Evolutionary conservation across 2,797 vertebrate species (phyloP).

Genomic region (Myotis daubentonii): DNA sequence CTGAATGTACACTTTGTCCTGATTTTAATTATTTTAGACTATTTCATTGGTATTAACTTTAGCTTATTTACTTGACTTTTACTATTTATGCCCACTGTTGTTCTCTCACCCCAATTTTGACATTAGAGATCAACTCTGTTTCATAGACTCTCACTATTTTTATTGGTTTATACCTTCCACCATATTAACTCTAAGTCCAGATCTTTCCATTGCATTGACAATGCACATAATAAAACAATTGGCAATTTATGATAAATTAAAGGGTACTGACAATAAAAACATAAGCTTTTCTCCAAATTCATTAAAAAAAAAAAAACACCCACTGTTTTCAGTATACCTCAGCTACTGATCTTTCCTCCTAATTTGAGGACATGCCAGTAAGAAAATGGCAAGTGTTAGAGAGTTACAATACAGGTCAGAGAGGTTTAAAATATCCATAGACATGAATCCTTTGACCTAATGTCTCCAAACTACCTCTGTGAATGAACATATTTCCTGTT

Average conservation of each 20-base stretch:
- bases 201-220: not conserved
- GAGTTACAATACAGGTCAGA: not conserved
- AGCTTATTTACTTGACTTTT: not conserved
- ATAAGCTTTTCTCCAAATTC: not conserved
- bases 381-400: not conserved
- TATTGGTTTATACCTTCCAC: not conserved
- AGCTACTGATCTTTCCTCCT: not conserved
- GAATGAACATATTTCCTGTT: not conserved
- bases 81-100: not conserved
- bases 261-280: not conserved
- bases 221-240: not conserved
- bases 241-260: not conserved
- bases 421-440: not conserved
- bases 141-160: not conserved
- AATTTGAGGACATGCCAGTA: not conserved
- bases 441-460: not conserved
- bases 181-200: not conserved
- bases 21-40: not conserved
- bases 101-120: not conserved
- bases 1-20: not conserved
- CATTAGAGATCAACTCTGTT: not conserved
- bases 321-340: not conserved
- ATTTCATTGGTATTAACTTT: not conserved
- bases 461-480: not conserved
- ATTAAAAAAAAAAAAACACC: not conserved